phyloP scores from a whole-genome alignment of 92 coral and sea anemone species.

The Palythoa heliodiscus region DNA sequence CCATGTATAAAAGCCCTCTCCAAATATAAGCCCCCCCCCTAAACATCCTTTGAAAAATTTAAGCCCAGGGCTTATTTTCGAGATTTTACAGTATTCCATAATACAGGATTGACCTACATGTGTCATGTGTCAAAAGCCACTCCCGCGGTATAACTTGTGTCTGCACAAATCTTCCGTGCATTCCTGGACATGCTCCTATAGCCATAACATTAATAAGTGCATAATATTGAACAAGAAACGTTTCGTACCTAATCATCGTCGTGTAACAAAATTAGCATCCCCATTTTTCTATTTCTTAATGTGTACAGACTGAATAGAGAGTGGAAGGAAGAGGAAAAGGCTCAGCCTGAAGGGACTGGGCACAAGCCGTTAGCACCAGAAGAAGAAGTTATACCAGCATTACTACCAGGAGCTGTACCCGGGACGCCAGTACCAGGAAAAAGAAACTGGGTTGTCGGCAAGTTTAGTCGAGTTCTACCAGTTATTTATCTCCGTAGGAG shows the following conservation, averaged over 20 bases:
- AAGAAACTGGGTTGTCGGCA: constrained; percentile 94
- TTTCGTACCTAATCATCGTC: neutral
- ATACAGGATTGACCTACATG: too few relatives aligned
- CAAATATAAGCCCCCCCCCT: too few relatives aligned
- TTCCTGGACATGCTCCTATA: too few relatives aligned
- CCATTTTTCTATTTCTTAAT: neutral
- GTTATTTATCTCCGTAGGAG: constrained; percentile 80
- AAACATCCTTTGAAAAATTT: too few relatives aligned
- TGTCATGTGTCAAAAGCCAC: too few relatives aligned
- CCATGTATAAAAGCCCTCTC: too few relatives aligned
- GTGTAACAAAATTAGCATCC: neutral
- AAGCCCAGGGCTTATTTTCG: too few relatives aligned
- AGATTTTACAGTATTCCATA: too few relatives aligned
- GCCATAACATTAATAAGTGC: too few relatives aligned
- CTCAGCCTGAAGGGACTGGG: neutral
- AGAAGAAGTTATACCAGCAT: neutral
- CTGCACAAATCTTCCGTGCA: too few relatives aligned
- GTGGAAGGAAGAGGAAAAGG: constrained; percentile 5
- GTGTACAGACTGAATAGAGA: constrained; percentile 53
- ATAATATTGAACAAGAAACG: too few relatives aligned
- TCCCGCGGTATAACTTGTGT: too few relatives aligned
- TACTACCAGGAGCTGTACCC: constrained; percentile 80
- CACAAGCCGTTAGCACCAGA: neutral
- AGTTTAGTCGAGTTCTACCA: constrained; percentile 90
- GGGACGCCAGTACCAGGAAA: constrained; percentile 89